Evolutionary conservation across 2,113 vertebrate species (phyloP).

Genomic region (Microtus richardsoni): DNA sequence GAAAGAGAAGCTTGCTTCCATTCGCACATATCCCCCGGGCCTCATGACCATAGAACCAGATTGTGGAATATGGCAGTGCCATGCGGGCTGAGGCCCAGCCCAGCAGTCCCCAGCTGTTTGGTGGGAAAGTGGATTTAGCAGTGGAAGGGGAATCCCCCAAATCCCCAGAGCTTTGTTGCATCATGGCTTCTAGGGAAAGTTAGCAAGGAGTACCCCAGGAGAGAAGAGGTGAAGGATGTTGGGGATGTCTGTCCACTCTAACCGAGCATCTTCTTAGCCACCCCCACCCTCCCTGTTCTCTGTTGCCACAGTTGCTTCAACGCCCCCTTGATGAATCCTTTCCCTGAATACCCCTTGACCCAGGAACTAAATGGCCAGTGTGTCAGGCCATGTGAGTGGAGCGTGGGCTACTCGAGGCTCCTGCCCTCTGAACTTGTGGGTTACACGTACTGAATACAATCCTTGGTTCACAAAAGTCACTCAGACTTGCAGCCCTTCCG

Average conservation of each 20-base stretch:
- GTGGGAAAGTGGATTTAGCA: too few species aligned
- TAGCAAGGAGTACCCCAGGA: neutral
- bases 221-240: neutral
- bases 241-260: accelerated
- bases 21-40: neutral
- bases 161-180: neutral
- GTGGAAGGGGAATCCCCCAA: neutral
- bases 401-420: neutral
- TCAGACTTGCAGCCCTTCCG: neutral
- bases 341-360: neutral
- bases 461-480: neutral
- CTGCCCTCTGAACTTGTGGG: neutral
- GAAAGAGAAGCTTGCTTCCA: neutral
- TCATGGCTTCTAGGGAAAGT: neutral
- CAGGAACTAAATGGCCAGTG: neutral
- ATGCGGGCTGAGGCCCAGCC: neutral
- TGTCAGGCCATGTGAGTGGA: neutral
- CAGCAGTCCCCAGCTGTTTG: neutral
- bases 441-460: neutral
- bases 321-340: neutral
- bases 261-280: neutral
- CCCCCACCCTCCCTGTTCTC: neutral
- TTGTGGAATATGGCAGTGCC: accelerated
- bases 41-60: neutral
- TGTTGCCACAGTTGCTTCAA: neutral